phyloP scores from a whole-genome alignment of 2,888 invertebrate species.

The Drosophila leonis region DNA sequence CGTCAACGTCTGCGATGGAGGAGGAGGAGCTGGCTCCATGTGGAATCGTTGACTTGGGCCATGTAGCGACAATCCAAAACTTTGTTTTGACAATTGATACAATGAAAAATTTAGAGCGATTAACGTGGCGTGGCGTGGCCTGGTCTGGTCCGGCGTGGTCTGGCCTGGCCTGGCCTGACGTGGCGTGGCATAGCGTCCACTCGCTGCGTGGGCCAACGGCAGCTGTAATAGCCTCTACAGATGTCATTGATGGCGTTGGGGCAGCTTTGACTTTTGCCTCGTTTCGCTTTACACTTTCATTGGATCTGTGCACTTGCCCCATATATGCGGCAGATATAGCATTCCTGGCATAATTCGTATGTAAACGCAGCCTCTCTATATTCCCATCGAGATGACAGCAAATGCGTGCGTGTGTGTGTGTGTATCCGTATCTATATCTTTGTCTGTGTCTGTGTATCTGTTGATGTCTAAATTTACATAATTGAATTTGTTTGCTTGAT shows the following conservation, averaged over 20 bases:
- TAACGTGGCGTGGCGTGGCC: slow-evolving; percentile 34
- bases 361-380: slow-evolving; percentile 37
- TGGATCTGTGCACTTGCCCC: slow-evolving; percentile 43
- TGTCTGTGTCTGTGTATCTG: slow-evolving; percentile 49
- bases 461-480: slow-evolving; percentile 84
- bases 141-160: background rate
- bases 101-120: slow-evolving; percentile 80
- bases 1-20: slow-evolving; percentile 14
- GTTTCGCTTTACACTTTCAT: slow-evolving; percentile 69
- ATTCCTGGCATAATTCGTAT: slow-evolving; percentile 74
- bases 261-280: slow-evolving; percentile 61
- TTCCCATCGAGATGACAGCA: slow-evolving; percentile 25
- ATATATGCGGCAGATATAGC: slow-evolving; percentile 27
- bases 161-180: background rate
- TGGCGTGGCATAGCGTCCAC: slow-evolving; percentile 27
- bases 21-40: slow-evolving; percentile 25
- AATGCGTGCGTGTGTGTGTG: slow-evolving; percentile 3
- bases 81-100: slow-evolving; percentile 81
- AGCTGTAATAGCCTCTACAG: slow-evolving; percentile 50
- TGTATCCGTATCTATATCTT: slow-evolving; percentile 17
- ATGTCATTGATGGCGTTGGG: slow-evolving; percentile 22
- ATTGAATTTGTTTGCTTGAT: slow-evolving; percentile 85
- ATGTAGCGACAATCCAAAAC: slow-evolving; percentile 73
- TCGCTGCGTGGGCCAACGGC: slow-evolving; percentile 64
- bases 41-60: slow-evolving; percentile 48